These are phyloP conservation scores for Cyclophora albipunctata DNA, from an alignment of 2,888 invertebrate genomes.

Conservation along the genomic window DNA sequence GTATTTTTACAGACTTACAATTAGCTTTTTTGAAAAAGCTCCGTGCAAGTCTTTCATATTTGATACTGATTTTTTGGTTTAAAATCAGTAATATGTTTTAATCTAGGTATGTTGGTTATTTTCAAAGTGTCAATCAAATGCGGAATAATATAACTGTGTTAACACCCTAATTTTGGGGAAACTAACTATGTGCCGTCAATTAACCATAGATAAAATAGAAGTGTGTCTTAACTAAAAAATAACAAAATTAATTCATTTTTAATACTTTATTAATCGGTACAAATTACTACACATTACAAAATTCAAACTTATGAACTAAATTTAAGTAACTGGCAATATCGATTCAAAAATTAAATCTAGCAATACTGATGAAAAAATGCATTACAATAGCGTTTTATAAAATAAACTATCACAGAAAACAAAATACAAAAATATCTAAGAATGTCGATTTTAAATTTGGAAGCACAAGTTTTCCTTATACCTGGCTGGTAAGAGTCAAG, in stretches of 20 bases:
- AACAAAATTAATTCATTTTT: slow-evolving; percentile 33
- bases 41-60: slow-evolving; percentile 19
- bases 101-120: slow-evolving; percentile 33
- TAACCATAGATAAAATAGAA: slow-evolving; percentile 9
- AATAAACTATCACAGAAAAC: slow-evolving; percentile 54
- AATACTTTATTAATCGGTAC: slow-evolving; percentile 45
- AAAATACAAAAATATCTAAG: slow-evolving; percentile 28
- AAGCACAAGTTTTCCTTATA: slow-evolving; percentile 25
- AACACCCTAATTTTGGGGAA: slow-evolving; percentile 50
- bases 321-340: slow-evolving; percentile 49
- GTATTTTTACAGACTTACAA: slow-evolving; percentile 15
- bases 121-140: slow-evolving; percentile 73
- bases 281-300: slow-evolving; percentile 45
- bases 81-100: slow-evolving; percentile 20
- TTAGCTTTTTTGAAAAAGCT: slow-evolving; percentile 25
- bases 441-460: slow-evolving; percentile 26
- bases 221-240: slow-evolving; percentile 50
- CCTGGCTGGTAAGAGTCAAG: slow-evolving; percentile 32
- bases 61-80: slow-evolving; percentile 19
- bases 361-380: slow-evolving; percentile 44
- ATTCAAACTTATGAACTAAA: slow-evolving; percentile 31
- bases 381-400: slow-evolving; percentile 17
- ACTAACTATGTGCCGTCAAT: slow-evolving; percentile 32
- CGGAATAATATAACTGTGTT: slow-evolving; percentile 44
- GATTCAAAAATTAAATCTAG: slow-evolving; percentile 32